Evolutionary conservation across 1,140 invertebrate genomes (phyloP).

Genomic region (Drosophila teissieri): DNA sequence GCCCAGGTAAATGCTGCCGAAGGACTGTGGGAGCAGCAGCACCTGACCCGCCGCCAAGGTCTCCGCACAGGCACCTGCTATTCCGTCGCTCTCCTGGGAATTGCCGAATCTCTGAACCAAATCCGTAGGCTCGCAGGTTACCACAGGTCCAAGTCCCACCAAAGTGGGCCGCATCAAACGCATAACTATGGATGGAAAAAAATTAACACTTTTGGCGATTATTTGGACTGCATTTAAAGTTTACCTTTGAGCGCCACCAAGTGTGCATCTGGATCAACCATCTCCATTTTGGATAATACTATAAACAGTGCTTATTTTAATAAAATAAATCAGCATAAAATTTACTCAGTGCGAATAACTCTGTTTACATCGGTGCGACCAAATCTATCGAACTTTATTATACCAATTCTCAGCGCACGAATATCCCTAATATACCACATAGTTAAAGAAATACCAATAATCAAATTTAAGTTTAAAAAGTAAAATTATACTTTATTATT

Average conservation of each 20-base stretch:
- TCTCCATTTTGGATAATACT: slow-evolving; percentile 44
- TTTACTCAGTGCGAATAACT: slow-evolving; percentile 4
- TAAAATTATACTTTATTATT: background rate
- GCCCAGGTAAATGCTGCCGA: slow-evolving; percentile 93
- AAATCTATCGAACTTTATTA: background rate
- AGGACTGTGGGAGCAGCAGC: slow-evolving; percentile 96
- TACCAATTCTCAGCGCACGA: background rate
- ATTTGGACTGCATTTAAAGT: too few species aligned
- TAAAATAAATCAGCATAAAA: slow-evolving; percentile 3
- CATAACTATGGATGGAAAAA: slow-evolving; percentile 45
- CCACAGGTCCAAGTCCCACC: slow-evolving; percentile 59
- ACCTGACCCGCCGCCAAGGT: slow-evolving; percentile 94
- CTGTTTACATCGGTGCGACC: slow-evolving; percentile 30
- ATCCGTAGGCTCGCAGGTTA: slow-evolving; percentile 59
- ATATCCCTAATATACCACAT: background rate
- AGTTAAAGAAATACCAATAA: background rate
- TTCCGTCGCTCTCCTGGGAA: slow-evolving; percentile 44
- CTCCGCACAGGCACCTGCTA: slow-evolving; percentile 86
- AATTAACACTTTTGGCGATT: too few species aligned
- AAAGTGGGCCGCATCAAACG: slow-evolving; percentile 63
- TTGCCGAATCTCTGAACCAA: slow-evolving; percentile 49
- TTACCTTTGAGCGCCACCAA: slow-evolving; percentile 68
- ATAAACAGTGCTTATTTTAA: background rate
- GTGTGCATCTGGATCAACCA: slow-evolving; percentile 55
- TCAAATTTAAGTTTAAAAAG: too few species aligned